Conservation (phyloP, 2,113 vertebrate genomes). For the Tautogolabrus adspersus region DNA sequence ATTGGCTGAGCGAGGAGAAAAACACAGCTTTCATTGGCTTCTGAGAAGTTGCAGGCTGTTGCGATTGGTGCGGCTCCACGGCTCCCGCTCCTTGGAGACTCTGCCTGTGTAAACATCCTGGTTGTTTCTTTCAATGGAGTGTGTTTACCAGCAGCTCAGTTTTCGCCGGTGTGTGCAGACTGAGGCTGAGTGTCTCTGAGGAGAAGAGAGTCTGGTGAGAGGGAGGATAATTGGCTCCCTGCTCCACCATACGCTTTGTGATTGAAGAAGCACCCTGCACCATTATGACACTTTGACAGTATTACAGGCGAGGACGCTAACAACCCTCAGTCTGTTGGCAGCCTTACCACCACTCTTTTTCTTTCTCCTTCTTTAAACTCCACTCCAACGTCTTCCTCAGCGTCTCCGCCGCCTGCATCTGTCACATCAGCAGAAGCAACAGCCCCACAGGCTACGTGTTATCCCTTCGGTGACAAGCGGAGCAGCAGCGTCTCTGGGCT, state of each 20-base stretch:
- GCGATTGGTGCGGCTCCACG: slow-evolving; percentile 70
- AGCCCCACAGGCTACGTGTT: slow-evolving; percentile 59
- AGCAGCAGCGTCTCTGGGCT: slow-evolving; percentile 49
- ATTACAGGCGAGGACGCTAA: slow-evolving; percentile 55
- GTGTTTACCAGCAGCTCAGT: slow-evolving; percentile 71
- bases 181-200: slow-evolving; percentile 66
- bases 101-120: slow-evolving; percentile 77
- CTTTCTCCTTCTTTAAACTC: slow-evolving; percentile 24
- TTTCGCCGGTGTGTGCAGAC: slow-evolving; percentile 55
- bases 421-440: slow-evolving; percentile 41
- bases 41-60: not conserved
- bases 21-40: slow-evolving; percentile 67
- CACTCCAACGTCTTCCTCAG: slow-evolving; percentile 43
- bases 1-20: slow-evolving; percentile 67
- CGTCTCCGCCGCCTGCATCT: slow-evolving; percentile 16
- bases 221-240: slow-evolving; percentile 76
- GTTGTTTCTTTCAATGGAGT: slow-evolving; percentile 80
- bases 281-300: slow-evolving; percentile 72
- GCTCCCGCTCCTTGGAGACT: slow-evolving; percentile 79
- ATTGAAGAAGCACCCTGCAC: slow-evolving; percentile 58
- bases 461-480: slow-evolving; percentile 67
- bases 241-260: slow-evolving; percentile 48
- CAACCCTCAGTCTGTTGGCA: slow-evolving; percentile 50
- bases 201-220: slow-evolving; percentile 65
- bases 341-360: not conserved